Evolutionary conservation across 2,888 invertebrate genomes (phyloP), one percentile per base, ranked within the genome.

Genomic region (Lochmaea capreae): DNA sequence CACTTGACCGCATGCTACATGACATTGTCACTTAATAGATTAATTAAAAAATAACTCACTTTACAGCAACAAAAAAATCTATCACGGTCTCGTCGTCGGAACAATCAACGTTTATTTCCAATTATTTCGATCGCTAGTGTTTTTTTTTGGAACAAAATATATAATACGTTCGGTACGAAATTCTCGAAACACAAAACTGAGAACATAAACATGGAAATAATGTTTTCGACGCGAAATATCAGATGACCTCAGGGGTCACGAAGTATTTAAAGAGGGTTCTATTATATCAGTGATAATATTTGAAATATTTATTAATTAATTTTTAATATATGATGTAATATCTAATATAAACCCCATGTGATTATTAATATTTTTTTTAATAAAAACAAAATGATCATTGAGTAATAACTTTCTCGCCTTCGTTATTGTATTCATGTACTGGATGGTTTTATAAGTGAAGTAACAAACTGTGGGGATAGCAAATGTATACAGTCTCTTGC

Each of bases 211-310:
- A 67, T 72, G 52, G 63, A 65, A 75, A 72, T 62, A 62, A 61
- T 63, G 54, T 54, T 63, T 67, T 58, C 67, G 57, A 62, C 70
- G 75, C 69, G 71, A 71, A 67, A 62, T 70, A 72, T 75, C 72
- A 69, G 72, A 66, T 75, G 75, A 75, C 75, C 75, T 62, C 10
- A 46, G n/a, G 42, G 75, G 75, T 75, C 70, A 75, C 43, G 52
- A 54, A 70, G 54, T 70, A 58, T 75, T 74, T 74, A 65, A 67
- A 39, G 62, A 67, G 67, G 62, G 67, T 58, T 54, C 59, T 71
- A 69, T 68, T 58, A 33, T 69, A 69, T 61, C 69, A 26, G 69
- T 39, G 61, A 42, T 69, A 62, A 39, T 62, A 62, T 67, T 69
- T 49, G 1, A 16, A 62, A 69, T 26, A 59, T 52, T 61, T 39